phyloP scores from a whole-genome alignment of 2,797 vertebrate species.

The Typhlichthys eigenmanni region DNA sequence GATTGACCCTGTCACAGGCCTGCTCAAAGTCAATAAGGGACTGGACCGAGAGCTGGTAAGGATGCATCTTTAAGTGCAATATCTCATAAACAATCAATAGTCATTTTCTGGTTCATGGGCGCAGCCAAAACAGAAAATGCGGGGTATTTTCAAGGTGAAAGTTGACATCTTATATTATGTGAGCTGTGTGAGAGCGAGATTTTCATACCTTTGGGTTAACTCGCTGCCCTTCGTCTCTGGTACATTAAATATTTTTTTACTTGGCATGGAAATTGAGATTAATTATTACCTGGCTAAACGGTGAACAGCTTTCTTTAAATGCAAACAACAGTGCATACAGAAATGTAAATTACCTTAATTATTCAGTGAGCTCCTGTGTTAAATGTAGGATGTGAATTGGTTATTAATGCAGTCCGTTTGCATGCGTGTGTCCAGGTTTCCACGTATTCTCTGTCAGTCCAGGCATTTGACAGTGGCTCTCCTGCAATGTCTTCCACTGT shows the following conservation, averaged over 20 bases:
- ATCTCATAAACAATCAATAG: constrained; percentile 55
- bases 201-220: background rate
- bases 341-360: no score
- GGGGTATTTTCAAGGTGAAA: constrained; percentile 44
- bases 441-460: constrained; percentile 89
- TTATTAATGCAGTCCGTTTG: no score
- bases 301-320: no score
- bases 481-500: constrained; percentile 88
- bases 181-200: background rate
- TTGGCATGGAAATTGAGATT: no score
- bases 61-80: constrained; percentile 32
- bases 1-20: constrained; percentile 87
- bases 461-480: constrained; percentile 92
- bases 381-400: no score
- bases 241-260: background rate
- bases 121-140: constrained; percentile 12
- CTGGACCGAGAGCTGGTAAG: constrained; percentile 94
- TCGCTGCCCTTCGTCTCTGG: constrained; percentile 2
- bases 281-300: no score
- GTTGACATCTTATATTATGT: constrained; percentile 38
- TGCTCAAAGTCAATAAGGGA: constrained; percentile 91
- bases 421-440: constrained; percentile 76
- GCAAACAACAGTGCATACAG: no score
- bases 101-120: constrained; percentile 60
- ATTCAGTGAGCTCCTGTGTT: no score